Evolutionary conservation across 2,888 invertebrate genomes (phyloP), one percentile per base, ranked within the genome.

Genomic region (Thera britannica): DNA sequence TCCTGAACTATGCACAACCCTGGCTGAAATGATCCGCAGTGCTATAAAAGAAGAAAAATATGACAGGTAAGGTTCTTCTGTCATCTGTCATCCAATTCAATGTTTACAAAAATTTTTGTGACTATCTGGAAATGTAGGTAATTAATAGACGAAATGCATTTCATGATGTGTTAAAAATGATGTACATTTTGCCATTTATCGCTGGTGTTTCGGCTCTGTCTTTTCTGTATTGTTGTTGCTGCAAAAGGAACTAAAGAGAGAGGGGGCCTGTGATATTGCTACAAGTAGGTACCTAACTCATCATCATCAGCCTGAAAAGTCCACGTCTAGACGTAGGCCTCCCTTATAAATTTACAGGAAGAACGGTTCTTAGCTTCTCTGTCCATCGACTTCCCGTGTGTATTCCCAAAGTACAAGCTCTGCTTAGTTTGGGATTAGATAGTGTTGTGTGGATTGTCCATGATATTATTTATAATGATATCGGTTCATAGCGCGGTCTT

Each of bases 1-100:
- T 58, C 94, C 95, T 55, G 93, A 95, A 2, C 87, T 95, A 62
- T 93, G 95, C 70, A 91, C 95, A 5, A 94, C 87, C 75, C 92
- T 96, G 70, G 94, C 96, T 0, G 93, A 94, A 70, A 94, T 94
- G 57, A 95, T 97, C 70, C 94, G 95, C 46, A 89, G 90, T 44
- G 93, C 94, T 71, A 92, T 96, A 12, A 95, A 96, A 84, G 95
- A 95, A 82, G 93, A 96, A 80, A 94, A 95, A 71, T 96, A 95
- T 84, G 96, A 96, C 84, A 95, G 97, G 57, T 57, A 44, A 11
- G 96, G 6, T 5, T 9, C 38, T 67, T 5, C 35, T 44, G 35
- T 55, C 62, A 55, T 54, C 34, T 2, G 2, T 55, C 54, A 34
- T 49, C 9, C 12, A 55, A 23, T 46, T 55, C 62, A 38, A 36